Evolutionary conservation across 2,888 invertebrate genomes (phyloP), one percentile per base, ranked within the genome.

Genomic region (Proisotoma minuta): DNA sequence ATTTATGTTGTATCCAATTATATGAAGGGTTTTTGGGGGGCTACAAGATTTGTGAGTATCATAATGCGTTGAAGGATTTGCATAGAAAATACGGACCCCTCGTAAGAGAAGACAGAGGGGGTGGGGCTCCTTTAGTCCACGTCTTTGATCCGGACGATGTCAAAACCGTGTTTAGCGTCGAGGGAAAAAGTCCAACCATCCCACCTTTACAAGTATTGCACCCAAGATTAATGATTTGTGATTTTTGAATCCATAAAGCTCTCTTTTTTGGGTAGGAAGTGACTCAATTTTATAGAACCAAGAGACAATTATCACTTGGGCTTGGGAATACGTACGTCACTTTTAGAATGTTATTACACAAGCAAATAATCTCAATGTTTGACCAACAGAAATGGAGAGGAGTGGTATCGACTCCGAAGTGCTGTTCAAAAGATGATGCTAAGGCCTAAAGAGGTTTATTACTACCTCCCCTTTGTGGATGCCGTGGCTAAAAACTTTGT

Each of bases 321-420:
- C 75, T 82, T 10, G 83, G 82, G 29, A 81, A 82, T 73, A 78
- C 79, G 82, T 82, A 73, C 75, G 78, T 75, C 49, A 49, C 56
- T 48, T 4, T 5, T 52, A 27, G 3, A 12, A 52, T 52, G 24
- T 50, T 4, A n/a, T n/a, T n/a, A n/a, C n/a, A n/a, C n/a, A n/a
- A 15, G 8, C 34, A 26, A 23, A 50, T 22, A 10, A 22, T 24
- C 50, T 18, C 40, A 22, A 40, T 22, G 39, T 70, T n/a, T n/a
- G n/a, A n/a, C n/a, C n/a, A n/a, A 2, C 69, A 82, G 82, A 48
- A 82, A 82, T 75, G 82, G 82, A 1, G 80, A 81, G 4, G 81
- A 82, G 68, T 83, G 83, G 83, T 81, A 82, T 71, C 75, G 79
- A 57, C 75, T 82, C 12, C 74, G 82, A 43, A 78, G 77, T 61